phyloP scores from a whole-genome alignment of 1,140 invertebrate species.

The Drosophila malerkotliana region DNA sequence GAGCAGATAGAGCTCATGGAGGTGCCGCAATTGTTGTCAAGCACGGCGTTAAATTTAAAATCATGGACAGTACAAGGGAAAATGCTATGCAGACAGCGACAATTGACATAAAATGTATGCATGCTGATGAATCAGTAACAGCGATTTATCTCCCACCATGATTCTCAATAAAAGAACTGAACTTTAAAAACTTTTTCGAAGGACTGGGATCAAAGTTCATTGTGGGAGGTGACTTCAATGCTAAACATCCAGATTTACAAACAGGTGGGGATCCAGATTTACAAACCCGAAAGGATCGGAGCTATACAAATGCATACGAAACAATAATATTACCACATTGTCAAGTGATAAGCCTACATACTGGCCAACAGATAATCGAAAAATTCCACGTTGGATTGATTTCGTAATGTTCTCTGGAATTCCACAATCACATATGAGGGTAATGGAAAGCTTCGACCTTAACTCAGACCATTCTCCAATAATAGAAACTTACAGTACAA shows the following conservation, averaged over 20 bases:
- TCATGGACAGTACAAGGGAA: constrained; percentile 12
- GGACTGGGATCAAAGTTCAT: no score
- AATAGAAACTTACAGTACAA: constrained; percentile 3
- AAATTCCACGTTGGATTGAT: constrained; percentile 80
- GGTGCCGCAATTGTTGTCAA: constrained; percentile 34
- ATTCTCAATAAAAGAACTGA: no score
- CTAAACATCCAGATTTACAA: no score
- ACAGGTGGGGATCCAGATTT: not conserved
- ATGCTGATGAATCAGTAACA: not conserved
- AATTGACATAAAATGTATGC: constrained; percentile 2
- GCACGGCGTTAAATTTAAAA: constrained; percentile 10
- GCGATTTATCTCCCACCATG: no score
- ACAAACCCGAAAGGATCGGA: no score
- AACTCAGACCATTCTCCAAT: constrained; percentile 35
- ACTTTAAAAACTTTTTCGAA: no score
- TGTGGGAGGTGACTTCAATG: no score
- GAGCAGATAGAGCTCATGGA: constrained; percentile 33
- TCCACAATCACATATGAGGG: constrained; percentile 10
- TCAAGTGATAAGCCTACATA: constrained; percentile 70
- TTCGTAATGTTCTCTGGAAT: constrained; percentile 74
- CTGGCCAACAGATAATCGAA: constrained; percentile 77
- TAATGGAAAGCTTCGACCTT: constrained; percentile 25
- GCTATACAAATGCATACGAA: not conserved
- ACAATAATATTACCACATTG: not conserved
- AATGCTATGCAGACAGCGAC: not conserved